These are phyloP conservation scores for Pimephales promelas DNA, from an alignment of 2,113 vertebrate species.

Conservation along the genomic window DNA sequence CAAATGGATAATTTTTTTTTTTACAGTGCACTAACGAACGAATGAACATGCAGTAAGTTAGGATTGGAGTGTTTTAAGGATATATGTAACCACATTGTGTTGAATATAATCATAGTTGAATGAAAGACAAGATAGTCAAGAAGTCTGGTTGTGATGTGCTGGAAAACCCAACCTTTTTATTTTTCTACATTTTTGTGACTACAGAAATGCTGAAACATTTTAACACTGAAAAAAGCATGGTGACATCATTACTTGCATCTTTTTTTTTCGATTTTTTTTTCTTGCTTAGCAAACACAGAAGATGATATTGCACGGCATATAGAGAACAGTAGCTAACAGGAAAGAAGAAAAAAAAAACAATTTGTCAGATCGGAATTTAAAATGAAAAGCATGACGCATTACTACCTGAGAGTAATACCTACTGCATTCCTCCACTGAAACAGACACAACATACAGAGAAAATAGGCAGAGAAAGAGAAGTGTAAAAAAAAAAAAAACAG, in stretches of 20 bases:
- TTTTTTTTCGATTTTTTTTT: constrained; percentile 70
- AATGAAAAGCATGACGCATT: constrained; percentile 80
- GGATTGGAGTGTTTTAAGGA: not conserved
- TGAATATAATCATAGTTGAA: not conserved
- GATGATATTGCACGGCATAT: constrained; percentile 98
- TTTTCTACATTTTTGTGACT: constrained; percentile 95
- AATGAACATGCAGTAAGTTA: no score
- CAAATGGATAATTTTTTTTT: no score
- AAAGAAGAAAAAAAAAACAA: constrained; percentile 66
- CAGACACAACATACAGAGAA: constrained; percentile 73
- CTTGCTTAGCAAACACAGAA: constrained; percentile 97
- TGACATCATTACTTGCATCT: constrained; percentile 94
- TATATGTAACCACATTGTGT: not conserved
- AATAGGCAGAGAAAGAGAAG: constrained; percentile 67
- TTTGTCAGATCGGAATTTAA: constrained; percentile 66
- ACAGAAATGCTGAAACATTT: constrained; percentile 98
- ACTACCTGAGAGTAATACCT: constrained; percentile 83
- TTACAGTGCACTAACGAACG: no score
- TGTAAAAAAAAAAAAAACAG: constrained; percentile 23
- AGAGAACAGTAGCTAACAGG: constrained; percentile 88
- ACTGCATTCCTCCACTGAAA: constrained; percentile 73
- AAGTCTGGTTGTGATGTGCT: constrained; percentile 86
- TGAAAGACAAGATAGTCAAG: constrained; percentile 41
- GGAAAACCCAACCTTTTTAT: constrained; percentile 99
- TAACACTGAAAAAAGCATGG: constrained; percentile 96